Evolutionary conservation across 92 coral and sea anemone species (phyloP).

Genomic region (Phenganax stokvisi): DNA sequence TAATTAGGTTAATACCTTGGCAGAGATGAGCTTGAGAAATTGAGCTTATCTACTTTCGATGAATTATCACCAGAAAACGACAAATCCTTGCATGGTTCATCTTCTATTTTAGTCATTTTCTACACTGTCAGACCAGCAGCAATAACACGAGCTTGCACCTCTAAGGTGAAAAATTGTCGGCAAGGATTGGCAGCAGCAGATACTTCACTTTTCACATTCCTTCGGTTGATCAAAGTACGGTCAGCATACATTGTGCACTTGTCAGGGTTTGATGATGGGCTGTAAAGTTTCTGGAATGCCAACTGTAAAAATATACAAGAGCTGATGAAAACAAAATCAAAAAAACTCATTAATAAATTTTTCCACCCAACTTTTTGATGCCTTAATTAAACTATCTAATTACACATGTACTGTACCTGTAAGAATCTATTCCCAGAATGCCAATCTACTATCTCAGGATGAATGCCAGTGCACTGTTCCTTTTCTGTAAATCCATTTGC

Average conservation of each 20-base stretch:
- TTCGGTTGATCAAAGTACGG: conserved; percentile 54
- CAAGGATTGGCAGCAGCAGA: conserved; percentile 67
- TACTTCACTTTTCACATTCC: conserved; percentile 71
- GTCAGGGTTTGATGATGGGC: conserved; percentile 60
- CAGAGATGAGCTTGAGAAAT: conserved; percentile 29
- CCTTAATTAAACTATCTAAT: neutral
- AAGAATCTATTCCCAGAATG: conserved; percentile 56
- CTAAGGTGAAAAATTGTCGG: conserved; percentile 57
- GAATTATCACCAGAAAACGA: conserved; percentile 22
- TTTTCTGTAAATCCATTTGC: conserved; percentile 61
- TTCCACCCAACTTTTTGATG: neutral
- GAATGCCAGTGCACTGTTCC: conserved; percentile 46
- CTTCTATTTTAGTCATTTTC: conserved; percentile 50
- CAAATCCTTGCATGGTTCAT: conserved; percentile 40
- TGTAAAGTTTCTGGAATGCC: conserved; percentile 58
- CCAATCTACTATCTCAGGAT: conserved; percentile 57
- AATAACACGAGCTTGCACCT: conserved; percentile 54
- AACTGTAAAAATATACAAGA: conserved; percentile 30
- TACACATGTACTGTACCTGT: conserved; percentile 22
- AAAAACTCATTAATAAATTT: neutral
- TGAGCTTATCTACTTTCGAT: conserved; percentile 47
- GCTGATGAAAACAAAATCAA: neutral
- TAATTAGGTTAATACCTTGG: neutral
- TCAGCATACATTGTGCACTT: conserved; percentile 72
- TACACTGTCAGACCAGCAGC: conserved; percentile 65